Evolutionary conservation across 92 coral and sea anemone species (phyloP), one percentile per base, ranked within the genome.

Genomic region (Epizoanthus illoricatus): DNA sequence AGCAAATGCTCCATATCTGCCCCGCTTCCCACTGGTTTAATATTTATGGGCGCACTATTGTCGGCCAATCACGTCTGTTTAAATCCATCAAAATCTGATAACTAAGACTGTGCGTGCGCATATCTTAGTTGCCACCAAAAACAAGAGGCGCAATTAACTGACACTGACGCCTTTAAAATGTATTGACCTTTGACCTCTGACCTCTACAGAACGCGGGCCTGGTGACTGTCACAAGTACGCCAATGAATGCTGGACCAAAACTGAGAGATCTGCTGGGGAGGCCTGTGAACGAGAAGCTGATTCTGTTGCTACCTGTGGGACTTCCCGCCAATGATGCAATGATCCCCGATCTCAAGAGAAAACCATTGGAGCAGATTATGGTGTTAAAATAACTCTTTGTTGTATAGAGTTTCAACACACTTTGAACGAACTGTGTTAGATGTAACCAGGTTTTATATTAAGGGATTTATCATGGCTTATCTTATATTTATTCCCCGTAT

Each of bases 151-250:
- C 55, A 49, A 2, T 7, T 0, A 49, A 11, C 55, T 7, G 55
- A 49, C 55, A 49, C 12, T 49, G 11, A 49, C 55, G 11, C 55
- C 55, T 49, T 49, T 49, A 86, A 60, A 74, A 90, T 84, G 93
- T 87, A 23, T 78, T 90, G 23, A 90, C 87, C 75, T 90, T 84
- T 87, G 93, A 90, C 74, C 75, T 84, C 57, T 87, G 93, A 90
- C 74, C 75, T 84, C 57, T 75, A 49, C 88, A 97, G 94, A 89
- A 91, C 73, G 94, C 94, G 24, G 99, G 99, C 41, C 83, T 97
- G 84, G 98, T 97, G 43, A 97, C 99, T 3, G 98, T 94, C 17
- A 97, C 99, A 2, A 91, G 97, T n/a, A 97, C 99, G 18, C 99
- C 99, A 19, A 86, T 97, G 98, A 97, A 97, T 84, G 92, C 98